Conservation (phyloP, 2,797 vertebrate genomes). For the Euphonia xanthogaster region DNA sequence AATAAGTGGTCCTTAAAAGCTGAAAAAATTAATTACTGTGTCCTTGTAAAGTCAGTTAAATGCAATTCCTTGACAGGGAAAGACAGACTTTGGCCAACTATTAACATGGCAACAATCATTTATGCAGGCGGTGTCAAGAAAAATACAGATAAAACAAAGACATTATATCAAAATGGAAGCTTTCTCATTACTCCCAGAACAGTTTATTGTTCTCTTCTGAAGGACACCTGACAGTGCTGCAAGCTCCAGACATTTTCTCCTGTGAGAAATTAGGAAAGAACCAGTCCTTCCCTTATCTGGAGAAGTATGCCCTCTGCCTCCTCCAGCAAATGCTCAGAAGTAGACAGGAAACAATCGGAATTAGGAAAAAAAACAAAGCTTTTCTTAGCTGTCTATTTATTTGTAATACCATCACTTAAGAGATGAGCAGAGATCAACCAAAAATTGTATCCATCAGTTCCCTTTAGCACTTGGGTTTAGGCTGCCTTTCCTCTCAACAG, state of each 20-base stretch:
- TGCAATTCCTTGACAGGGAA: background rate
- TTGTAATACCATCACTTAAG: background rate
- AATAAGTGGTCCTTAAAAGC: background rate
- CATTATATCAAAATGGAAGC: background rate
- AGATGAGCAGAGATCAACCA: rapidly evolving
- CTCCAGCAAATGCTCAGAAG: background rate
- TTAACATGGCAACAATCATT: background rate
- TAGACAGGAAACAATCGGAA: background rate
- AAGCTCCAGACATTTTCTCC: background rate
- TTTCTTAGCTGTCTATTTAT: background rate
- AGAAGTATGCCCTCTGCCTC: background rate
- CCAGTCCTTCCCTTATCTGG: background rate
- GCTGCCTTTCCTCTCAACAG: background rate
- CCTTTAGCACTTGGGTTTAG: background rate
- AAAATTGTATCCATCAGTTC: background rate
- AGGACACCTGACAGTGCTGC: background rate
- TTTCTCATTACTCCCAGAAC: background rate
- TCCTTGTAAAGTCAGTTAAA: background rate
- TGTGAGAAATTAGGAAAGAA: background rate
- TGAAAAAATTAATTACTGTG: background rate
- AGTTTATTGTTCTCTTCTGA: background rate
- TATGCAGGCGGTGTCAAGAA: background rate
- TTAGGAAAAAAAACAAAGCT: background rate
- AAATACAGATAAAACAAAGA: background rate
- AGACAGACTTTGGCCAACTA: background rate